Conservation (phyloP, 2,888 invertebrate genomes). For the Onthophagus sagittarius region DNA sequence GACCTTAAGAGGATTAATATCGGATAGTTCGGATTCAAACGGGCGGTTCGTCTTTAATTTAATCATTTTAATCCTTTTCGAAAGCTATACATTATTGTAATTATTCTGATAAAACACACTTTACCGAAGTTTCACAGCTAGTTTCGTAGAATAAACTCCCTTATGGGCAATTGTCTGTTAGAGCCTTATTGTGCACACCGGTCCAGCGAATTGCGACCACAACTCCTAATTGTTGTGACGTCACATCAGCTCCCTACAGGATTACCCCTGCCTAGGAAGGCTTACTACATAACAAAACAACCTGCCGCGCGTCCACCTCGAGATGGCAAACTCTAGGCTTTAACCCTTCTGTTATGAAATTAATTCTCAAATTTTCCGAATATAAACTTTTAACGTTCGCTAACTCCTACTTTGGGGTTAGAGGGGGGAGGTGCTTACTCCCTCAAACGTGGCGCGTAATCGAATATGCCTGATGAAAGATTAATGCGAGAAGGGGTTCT, state of each 20-base stretch:
- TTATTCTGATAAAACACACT: not conserved
- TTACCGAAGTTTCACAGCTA: not conserved
- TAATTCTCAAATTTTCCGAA: not conserved
- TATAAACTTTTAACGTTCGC: conserved; percentile 1
- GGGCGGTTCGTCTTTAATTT: not conserved
- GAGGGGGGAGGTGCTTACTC: not conserved
- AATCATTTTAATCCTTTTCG: not conserved
- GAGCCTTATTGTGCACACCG: conserved; percentile 24
- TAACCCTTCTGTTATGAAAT: conserved; percentile 2
- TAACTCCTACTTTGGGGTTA: not conserved
- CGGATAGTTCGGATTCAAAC: not conserved
- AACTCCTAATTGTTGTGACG: conserved; percentile 32
- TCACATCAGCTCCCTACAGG: conserved; percentile 28
- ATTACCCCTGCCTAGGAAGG: conserved; percentile 27
- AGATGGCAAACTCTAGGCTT: conserved; percentile 12
- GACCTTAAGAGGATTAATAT: not conserved
- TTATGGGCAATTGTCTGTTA: conserved; percentile 12
- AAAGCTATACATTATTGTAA: not conserved
- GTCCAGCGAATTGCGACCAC: conserved; percentile 24
- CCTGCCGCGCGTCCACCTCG: conserved; percentile 23
- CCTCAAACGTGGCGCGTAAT: not conserved
- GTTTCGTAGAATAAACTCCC: not conserved
- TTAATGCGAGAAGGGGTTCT: not conserved
- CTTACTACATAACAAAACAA: conserved; percentile 28
- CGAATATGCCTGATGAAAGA: not conserved